phyloP scores from a whole-genome alignment of 2,797 vertebrate species.

The Smutsia gigantea region DNA sequence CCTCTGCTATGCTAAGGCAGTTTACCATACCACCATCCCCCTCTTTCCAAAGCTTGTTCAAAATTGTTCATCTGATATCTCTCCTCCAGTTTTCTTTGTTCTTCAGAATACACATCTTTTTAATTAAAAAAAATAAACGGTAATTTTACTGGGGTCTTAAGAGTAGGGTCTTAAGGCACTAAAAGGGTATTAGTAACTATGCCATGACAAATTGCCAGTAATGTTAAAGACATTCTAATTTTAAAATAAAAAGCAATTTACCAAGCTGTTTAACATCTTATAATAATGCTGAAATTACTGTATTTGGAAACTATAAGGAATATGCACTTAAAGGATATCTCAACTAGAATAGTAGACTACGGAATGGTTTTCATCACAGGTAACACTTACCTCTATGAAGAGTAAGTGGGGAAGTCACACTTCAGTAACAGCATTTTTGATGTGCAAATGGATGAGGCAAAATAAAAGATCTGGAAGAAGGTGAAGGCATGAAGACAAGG shows the following conservation, averaged over 20 bases:
- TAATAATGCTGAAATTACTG: background rate
- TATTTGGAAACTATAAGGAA: constrained; percentile 21
- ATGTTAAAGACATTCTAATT: background rate
- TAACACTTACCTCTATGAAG: background rate
- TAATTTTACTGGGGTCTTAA: constrained; percentile 1
- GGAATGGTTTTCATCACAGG: background rate
- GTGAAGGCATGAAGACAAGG: background rate
- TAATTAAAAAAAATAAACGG: background rate
- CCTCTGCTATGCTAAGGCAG: background rate
- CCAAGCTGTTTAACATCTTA: background rate
- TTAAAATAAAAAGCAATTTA: constrained; percentile 34
- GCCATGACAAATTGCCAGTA: background rate
- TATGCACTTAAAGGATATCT: background rate
- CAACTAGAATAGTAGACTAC: background rate
- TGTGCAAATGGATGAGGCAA: background rate
- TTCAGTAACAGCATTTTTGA: background rate
- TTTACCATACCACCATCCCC: background rate
- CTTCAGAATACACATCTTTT: background rate
- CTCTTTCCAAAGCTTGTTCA: background rate
- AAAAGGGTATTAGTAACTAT: background rate
- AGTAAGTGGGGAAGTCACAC: background rate
- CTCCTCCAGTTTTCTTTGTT: constrained; percentile 17
- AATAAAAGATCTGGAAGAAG: background rate
- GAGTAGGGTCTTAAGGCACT: background rate
- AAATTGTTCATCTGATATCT: background rate